These are phyloP conservation scores for Goniozus legneri DNA, from an alignment of 1,140 invertebrate genomes.

Conservation along the genomic window DNA sequence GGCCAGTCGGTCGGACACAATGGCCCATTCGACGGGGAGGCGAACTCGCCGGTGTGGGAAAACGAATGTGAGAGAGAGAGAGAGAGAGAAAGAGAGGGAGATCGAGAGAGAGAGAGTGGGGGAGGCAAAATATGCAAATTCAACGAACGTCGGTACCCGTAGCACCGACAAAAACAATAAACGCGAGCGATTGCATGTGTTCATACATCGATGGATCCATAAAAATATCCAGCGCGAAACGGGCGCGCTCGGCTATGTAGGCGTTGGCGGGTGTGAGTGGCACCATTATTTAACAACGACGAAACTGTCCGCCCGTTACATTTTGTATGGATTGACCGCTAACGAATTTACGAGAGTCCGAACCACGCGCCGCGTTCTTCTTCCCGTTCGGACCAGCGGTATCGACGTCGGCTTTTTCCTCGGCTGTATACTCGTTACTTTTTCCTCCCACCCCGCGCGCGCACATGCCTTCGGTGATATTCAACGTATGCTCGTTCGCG, in stretches of 20 bases:
- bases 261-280: slow-evolving; percentile 9
- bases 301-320: slow-evolving; percentile 22
- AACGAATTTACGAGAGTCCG: slow-evolving; percentile 15
- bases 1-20: slow-evolving; percentile 43
- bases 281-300: slow-evolving; percentile 30
- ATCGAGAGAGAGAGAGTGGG: slow-evolving; percentile 18
- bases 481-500: too few relatives aligned
- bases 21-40: slow-evolving; percentile 28
- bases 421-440: too few relatives aligned
- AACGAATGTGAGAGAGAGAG: too few relatives aligned
- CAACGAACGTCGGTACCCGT: slow-evolving; percentile 25
- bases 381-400: slow-evolving; percentile 3
- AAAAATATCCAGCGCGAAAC: slow-evolving; percentile 40
- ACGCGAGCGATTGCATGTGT: slow-evolving; percentile 45
- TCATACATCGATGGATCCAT: slow-evolving; percentile 46
- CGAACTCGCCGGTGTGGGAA: too few relatives aligned
- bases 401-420: not conserved
- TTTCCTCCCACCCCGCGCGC: not conserved
- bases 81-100: too few relatives aligned
- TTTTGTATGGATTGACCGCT: slow-evolving; percentile 19
- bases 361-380: slow-evolving; percentile 1
- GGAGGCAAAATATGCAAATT: slow-evolving; percentile 44
- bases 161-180: slow-evolving; percentile 47
- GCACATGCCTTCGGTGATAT: too few relatives aligned
- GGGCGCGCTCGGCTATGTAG: slow-evolving; percentile 1